Percentiles rank a stretch among this genome's conserved stretches.
These are phyloP conservation scores for Clepsis dumicolana DNA, from an alignment of 2,888 invertebrate genomes.

Conservation along the genomic window DNA sequence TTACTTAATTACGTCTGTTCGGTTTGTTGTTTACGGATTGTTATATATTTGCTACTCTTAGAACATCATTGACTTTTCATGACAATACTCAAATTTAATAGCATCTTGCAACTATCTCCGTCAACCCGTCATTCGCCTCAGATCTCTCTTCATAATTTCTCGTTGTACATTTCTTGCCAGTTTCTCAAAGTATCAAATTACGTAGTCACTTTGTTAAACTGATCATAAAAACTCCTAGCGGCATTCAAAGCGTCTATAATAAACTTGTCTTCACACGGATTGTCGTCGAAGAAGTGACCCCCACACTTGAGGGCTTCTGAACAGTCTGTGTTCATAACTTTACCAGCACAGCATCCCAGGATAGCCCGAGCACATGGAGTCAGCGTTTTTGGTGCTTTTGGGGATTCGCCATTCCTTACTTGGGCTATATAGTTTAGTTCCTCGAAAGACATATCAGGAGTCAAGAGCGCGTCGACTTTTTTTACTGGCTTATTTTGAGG, in stretches of 20 bases:
- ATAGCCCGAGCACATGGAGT: slow-evolving; percentile 91
- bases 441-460: slow-evolving; percentile 64
- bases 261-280: slow-evolving; percentile 89
- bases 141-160: not conserved
- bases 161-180: not conserved
- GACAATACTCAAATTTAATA: not conserved
- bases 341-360: slow-evolving; percentile 89
- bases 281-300: slow-evolving; percentile 91
- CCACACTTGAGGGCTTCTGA: slow-evolving; percentile 91
- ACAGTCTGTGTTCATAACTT: slow-evolving; percentile 84
- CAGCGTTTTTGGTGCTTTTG: slow-evolving; percentile 60
- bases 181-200: slow-evolving; percentile 10
- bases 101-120: not conserved
- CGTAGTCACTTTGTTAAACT: slow-evolving; percentile 56
- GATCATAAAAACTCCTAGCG: slow-evolving; percentile 72
- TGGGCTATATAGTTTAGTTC: slow-evolving; percentile 69
- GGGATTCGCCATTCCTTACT: slow-evolving; percentile 57
- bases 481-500: slow-evolving; percentile 53
- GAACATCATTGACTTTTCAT: too few species aligned
- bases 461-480: slow-evolving; percentile 63
- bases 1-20: too few species aligned
- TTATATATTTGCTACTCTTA: too few species aligned
- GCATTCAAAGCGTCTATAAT: slow-evolving; percentile 85
- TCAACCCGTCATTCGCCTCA: not conserved
- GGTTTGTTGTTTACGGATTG: too few species aligned